These are phyloP conservation scores for Aulostomus chinensis DNA, from an alignment of 2,797 vertebrate genomes.

Conservation along the genomic window DNA sequence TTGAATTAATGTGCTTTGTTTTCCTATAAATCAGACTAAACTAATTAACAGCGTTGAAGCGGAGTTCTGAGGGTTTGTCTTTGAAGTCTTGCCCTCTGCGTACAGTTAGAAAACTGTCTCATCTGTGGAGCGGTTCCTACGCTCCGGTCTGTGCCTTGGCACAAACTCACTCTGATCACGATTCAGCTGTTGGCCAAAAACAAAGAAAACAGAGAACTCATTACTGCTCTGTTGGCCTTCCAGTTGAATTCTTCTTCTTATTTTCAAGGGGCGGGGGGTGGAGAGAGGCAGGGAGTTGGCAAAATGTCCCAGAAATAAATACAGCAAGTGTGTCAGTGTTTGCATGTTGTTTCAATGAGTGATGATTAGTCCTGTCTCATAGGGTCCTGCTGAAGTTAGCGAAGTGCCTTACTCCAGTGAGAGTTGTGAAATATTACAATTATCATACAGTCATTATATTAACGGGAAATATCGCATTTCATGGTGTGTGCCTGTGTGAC, in stretches of 20 bases:
- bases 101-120: slow-evolving; percentile 45
- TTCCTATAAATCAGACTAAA: slow-evolving; percentile 32
- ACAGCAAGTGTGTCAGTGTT: slow-evolving; percentile 13
- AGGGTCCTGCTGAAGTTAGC: no score
- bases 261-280: not conserved
- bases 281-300: slow-evolving; percentile 1
- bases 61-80: slow-evolving; percentile 42
- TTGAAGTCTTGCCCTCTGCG: slow-evolving; percentile 60
- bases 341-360: slow-evolving; percentile 1
- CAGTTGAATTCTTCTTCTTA: slow-evolving; percentile 32
- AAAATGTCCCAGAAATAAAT: slow-evolving; percentile 39
- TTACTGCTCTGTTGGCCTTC: slow-evolving; percentile 59
- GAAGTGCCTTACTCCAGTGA: no score
- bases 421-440: no score
- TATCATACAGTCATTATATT: no score
- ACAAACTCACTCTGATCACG: slow-evolving; percentile 51
- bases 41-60: slow-evolving; percentile 54
- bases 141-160: slow-evolving; percentile 30
- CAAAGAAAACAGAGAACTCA: slow-evolving; percentile 64
- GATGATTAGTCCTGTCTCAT: slow-evolving; percentile 7
- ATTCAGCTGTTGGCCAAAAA: slow-evolving; percentile 71
- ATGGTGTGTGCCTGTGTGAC: no score
- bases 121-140: slow-evolving; percentile 33
- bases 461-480: no score
- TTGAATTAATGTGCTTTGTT: slow-evolving; percentile 52